Percentiles rank a stretch among this genome's conserved stretches.
Conservation (phyloP, 2,113 vertebrate genomes). For the Calyptommatus sinebrachiatus region DNA sequence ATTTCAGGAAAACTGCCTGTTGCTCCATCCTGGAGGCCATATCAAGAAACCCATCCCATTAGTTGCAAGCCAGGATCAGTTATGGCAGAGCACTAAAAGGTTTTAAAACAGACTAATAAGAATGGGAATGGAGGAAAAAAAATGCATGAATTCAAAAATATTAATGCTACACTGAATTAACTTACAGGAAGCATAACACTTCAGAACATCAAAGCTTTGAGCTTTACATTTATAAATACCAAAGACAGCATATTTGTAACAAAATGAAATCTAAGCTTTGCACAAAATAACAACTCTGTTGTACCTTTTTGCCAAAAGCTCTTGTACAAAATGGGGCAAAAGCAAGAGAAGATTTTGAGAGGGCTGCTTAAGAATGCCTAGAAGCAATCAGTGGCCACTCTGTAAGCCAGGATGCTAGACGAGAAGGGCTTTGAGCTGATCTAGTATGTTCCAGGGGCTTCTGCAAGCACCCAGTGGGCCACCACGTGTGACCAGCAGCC, state of each 20-base stretch:
- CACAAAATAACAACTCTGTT: not conserved
- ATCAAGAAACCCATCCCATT: not conserved
- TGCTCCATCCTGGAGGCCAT: too few relatives aligned
- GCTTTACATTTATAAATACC: slow-evolving; percentile 15
- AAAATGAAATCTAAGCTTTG: not conserved
- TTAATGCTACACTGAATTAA: not conserved
- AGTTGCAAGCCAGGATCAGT: not conserved
- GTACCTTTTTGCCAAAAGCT: too few relatives aligned
- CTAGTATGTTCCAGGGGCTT: too few relatives aligned
- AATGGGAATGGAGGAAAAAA: not conserved
- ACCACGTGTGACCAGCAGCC: too few relatives aligned
- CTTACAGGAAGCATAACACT: not conserved
- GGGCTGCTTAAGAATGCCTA: too few relatives aligned
- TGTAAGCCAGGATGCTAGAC: too few relatives aligned
- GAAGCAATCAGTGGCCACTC: too few relatives aligned
- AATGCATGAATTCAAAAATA: slow-evolving; percentile 7
- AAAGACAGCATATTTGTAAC: not conserved
- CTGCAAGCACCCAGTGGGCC: too few relatives aligned
- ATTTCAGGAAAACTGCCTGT: not conserved
- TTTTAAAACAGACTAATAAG: not conserved
- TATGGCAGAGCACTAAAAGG: not conserved
- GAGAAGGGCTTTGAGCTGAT: too few relatives aligned
- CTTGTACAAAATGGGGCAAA: too few relatives aligned
- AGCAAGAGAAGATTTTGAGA: too few relatives aligned
- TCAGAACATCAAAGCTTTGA: not conserved